Percentiles rank a stretch among this genome's conserved stretches.
These are phyloP conservation scores for Myodes glareolus DNA, from an alignment of 2,113 vertebrate genomes.

Conservation along the genomic window DNA sequence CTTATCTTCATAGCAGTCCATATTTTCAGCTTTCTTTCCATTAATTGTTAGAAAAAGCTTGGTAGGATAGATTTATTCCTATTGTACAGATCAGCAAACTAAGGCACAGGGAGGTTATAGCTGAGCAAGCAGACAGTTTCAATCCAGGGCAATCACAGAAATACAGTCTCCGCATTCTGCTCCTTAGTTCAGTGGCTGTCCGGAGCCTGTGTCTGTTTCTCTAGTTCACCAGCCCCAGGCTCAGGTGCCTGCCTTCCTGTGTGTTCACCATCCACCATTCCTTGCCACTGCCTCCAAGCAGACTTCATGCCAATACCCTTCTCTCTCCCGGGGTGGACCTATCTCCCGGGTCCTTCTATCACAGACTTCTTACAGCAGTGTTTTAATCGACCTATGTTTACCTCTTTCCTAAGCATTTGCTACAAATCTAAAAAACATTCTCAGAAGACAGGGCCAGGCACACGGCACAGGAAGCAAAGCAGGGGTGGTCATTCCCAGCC, in stretches of 20 bases:
- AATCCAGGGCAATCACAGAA: too few relatives aligned
- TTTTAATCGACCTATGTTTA: rapidly evolving
- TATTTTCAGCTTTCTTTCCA: not conserved
- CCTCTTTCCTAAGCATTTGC: not conserved
- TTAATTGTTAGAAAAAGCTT: not conserved
- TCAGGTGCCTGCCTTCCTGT: not conserved
- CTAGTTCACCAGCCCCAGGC: too few relatives aligned
- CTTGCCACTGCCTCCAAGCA: not conserved
- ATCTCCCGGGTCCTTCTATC: not conserved
- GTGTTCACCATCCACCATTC: not conserved
- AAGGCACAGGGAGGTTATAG: not conserved
- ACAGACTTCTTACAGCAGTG: not conserved
- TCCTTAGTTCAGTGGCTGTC: not conserved
- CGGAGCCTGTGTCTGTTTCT: not conserved
- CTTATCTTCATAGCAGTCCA: too few relatives aligned
- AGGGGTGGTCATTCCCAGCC: too few relatives aligned
- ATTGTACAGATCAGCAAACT: not conserved
- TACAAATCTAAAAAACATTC: not conserved
- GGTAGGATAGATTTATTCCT: not conserved
- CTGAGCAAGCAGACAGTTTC: too few relatives aligned
- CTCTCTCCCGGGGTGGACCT: too few relatives aligned
- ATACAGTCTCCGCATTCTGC: too few relatives aligned
- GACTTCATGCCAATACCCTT: not conserved
- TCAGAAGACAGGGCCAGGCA: not conserved
- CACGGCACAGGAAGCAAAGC: rapidly evolving